These are phyloP conservation scores for Carterocephalus palaemon DNA, from an alignment of 2,888 invertebrate genomes.

Conservation along the genomic window DNA sequence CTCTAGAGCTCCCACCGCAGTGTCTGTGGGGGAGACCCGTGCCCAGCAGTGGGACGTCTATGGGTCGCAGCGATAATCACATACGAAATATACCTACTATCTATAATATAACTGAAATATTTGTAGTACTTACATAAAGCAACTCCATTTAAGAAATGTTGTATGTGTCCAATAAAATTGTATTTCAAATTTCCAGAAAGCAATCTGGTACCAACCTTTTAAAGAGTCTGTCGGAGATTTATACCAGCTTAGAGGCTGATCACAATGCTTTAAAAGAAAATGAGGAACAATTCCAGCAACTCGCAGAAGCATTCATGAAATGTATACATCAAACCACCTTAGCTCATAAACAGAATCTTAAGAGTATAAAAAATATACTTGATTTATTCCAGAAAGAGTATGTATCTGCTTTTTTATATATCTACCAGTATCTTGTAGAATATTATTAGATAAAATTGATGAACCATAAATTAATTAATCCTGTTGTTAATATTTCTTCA, in stretches of 20 bases:
- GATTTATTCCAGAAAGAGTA: conserved; percentile 57
- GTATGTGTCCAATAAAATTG: conserved; percentile 6
- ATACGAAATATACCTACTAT: too few relatives aligned
- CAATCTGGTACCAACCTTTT: conserved; percentile 48
- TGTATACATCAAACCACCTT: conserved; percentile 57
- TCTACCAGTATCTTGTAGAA: neutral
- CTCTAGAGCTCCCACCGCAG: too few relatives aligned
- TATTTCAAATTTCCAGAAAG: conserved; percentile 47
- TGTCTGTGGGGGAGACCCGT: too few relatives aligned
- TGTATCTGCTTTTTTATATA: conserved; percentile 23
- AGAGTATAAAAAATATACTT: conserved; percentile 53
- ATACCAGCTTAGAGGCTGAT: conserved; percentile 54
- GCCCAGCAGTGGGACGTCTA: too few relatives aligned
- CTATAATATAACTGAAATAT: too few relatives aligned
- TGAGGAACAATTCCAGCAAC: conserved; percentile 61
- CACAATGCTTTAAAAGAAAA: conserved; percentile 58
- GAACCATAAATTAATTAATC: too few relatives aligned
- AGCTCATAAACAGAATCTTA: conserved; percentile 57
- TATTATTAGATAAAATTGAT: conserved; percentile 3
- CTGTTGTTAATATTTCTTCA: too few relatives aligned
- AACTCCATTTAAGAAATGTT: too few relatives aligned
- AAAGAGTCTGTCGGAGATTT: conserved; percentile 49
- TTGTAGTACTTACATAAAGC: too few relatives aligned
- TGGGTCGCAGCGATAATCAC: too few relatives aligned
- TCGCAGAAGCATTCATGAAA: conserved; percentile 53